Evolutionary conservation across 2,888 invertebrate species (phyloP).

Genomic region (Hydroisotoma schaefferi): DNA sequence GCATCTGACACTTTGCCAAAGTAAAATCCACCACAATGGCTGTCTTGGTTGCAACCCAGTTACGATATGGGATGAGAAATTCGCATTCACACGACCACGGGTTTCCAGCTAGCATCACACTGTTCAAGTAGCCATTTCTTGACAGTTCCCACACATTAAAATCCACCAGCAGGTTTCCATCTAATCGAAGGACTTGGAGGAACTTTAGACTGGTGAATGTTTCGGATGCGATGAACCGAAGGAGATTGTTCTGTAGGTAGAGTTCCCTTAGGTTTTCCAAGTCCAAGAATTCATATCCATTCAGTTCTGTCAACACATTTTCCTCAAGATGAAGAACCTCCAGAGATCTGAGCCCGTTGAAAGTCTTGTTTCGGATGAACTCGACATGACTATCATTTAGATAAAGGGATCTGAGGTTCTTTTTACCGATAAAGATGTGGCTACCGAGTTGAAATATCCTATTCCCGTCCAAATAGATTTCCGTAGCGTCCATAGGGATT

Average conservation of each 20-base stretch:
- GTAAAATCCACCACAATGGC: slow-evolving; percentile 69
- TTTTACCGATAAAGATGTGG: slow-evolving; percentile 81
- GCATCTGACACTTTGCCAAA: slow-evolving; percentile 33
- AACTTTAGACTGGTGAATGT: slow-evolving; percentile 70
- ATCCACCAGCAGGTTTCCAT: slow-evolving; percentile 76
- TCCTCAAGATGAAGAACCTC: slow-evolving; percentile 71
- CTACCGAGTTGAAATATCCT: slow-evolving; percentile 70
- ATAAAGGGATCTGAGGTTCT: slow-evolving; percentile 69
- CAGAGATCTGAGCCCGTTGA: slow-evolving; percentile 73
- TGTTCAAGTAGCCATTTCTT: slow-evolving; percentile 73
- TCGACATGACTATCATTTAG: slow-evolving; percentile 75
- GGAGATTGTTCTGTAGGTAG: slow-evolving; percentile 70
- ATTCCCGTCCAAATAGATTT: slow-evolving; percentile 80
- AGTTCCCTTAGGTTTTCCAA: slow-evolving; percentile 68
- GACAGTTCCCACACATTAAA: slow-evolving; percentile 81
- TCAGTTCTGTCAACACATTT: slow-evolving; percentile 62
- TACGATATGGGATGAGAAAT: slow-evolving; percentile 70
- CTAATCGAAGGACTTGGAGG: slow-evolving; percentile 72
- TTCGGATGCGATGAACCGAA: slow-evolving; percentile 65
- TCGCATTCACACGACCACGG: slow-evolving; percentile 82
- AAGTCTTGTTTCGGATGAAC: slow-evolving; percentile 73
- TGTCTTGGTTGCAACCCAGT: slow-evolving; percentile 72
- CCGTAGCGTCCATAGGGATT: slow-evolving; percentile 85
- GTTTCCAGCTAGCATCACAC: slow-evolving; percentile 64
- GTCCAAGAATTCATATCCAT: slow-evolving; percentile 77